phyloP scores from a whole-genome alignment of 1,140 invertebrate species.

The Anoplolepis gracilipes region DNA sequence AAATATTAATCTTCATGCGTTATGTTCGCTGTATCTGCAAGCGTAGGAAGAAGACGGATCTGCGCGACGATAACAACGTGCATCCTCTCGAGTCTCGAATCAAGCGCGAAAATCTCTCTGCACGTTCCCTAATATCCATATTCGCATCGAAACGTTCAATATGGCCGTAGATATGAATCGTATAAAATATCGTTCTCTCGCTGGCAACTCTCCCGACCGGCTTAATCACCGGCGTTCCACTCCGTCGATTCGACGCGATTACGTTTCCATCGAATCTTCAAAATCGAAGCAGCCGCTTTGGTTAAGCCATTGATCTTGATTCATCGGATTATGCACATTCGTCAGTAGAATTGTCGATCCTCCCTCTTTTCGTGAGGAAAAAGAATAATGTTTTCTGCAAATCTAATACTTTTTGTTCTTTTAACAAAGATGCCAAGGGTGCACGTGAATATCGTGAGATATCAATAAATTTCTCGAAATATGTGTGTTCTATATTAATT shows the following conservation, averaged over 20 bases:
- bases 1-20: conserved; percentile 3
- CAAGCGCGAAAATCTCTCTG: conserved; percentile 18
- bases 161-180: conserved; percentile 29
- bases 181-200: conserved; percentile 44
- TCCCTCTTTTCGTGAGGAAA: background rate
- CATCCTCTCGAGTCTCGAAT: conserved; percentile 1
- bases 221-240: conserved; percentile 56
- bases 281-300: conserved; percentile 35
- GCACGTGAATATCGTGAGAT: background rate
- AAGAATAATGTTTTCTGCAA: conserved; percentile 18
- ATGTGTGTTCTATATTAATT: background rate
- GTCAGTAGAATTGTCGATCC: conserved; percentile 29
- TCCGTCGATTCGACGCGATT: conserved; percentile 58
- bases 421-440: background rate
- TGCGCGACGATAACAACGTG: background rate
- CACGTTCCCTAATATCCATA: conserved; percentile 40
- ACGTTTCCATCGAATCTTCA: conserved; percentile 52
- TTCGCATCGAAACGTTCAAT: conserved; percentile 46
- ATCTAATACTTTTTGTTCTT: background rate
- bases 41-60: conserved; percentile 16
- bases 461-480: background rate
- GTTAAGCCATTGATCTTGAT: conserved; percentile 34
- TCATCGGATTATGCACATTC: conserved; percentile 57
- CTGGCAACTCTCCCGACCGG: conserved; percentile 36
- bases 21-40: background rate